Conservation (phyloP, 1,140 invertebrate genomes). For the Phymorhynchus buccinoides region DNA sequence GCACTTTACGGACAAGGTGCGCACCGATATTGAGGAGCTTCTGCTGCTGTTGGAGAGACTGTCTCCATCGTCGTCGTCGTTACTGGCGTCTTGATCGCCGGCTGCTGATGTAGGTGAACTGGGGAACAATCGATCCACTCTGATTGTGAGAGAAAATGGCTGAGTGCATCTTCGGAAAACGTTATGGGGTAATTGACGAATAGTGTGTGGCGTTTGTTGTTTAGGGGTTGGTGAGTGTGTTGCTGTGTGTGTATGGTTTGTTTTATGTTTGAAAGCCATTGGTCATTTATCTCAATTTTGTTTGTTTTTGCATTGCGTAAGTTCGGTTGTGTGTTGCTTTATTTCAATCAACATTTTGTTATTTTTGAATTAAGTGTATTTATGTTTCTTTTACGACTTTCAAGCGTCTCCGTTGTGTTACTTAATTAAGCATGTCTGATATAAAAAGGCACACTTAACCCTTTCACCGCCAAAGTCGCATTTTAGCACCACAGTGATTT, state of each 20-base stretch:
- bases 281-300: no score
- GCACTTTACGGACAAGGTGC: conserved; percentile 57
- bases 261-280: no score
- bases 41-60: conserved; percentile 58
- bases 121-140: neutral
- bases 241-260: neutral
- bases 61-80: no score
- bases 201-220: no score
- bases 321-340: no score
- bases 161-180: neutral
- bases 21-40: conserved; percentile 62
- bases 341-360: neutral
- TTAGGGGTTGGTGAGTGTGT: neutral
- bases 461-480: no score
- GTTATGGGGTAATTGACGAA: neutral
- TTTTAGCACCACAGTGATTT: no score
- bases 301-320: neutral
- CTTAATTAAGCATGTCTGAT: neutral
- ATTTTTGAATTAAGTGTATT: neutral
- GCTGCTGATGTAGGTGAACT: neutral
- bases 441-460: neutral
- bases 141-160: no score
- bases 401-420: no score
- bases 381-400: no score
- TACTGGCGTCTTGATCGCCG: neutral